Conservation (phyloP, 2,797 vertebrate genomes). For the Lateolabrax maculatus region DNA sequence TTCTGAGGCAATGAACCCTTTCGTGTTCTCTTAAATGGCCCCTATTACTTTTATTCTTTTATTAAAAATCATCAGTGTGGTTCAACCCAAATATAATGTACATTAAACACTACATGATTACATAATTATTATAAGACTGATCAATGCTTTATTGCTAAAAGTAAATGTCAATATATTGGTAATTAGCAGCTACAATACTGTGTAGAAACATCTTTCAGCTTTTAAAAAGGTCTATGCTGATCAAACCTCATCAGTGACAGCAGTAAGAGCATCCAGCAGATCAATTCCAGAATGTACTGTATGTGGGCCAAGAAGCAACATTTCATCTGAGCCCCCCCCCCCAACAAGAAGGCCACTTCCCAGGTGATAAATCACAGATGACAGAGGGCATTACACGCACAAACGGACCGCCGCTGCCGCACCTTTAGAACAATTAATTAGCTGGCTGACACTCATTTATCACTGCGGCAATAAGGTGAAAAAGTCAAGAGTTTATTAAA, state of each 20-base stretch:
- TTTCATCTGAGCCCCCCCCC: neutral
- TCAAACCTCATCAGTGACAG: slow-evolving; percentile 3
- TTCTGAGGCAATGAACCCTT: neutral
- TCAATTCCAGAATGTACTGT: slow-evolving; percentile 27
- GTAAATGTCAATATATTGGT: neutral
- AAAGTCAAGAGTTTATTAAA: slow-evolving; percentile 89
- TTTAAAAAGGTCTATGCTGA: neutral
- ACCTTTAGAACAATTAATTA: slow-evolving; percentile 83
- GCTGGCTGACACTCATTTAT: slow-evolving; percentile 85
- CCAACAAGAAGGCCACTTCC: slow-evolving; percentile 67
- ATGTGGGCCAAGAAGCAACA: slow-evolving; percentile 24
- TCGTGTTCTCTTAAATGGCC: neutral
- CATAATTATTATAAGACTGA: neutral
- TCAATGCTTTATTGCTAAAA: neutral
- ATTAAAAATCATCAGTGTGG: neutral
- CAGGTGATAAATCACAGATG: slow-evolving; percentile 83
- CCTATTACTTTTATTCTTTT: neutral
- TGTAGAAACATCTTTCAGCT: neutral
- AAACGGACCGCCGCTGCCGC: slow-evolving; percentile 71
- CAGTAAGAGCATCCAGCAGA: slow-evolving; percentile 30
- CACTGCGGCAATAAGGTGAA: slow-evolving; percentile 85
- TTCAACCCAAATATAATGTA: neutral
- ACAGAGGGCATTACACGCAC: slow-evolving; percentile 82
- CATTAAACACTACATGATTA: neutral
- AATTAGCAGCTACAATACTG: neutral